Conservation (phyloP, 2,888 invertebrate species). For the Parelbella ahira region DNA sequence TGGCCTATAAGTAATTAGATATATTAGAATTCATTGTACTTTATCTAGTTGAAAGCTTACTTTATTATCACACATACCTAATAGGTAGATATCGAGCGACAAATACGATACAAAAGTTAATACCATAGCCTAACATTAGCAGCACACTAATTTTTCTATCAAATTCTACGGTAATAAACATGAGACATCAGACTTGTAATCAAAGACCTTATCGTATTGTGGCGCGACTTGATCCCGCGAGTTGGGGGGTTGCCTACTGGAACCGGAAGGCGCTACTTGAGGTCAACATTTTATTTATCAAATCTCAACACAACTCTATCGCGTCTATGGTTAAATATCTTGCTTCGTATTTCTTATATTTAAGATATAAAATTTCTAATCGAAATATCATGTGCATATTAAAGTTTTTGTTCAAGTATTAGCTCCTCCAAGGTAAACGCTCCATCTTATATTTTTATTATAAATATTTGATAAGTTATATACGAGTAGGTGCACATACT, state of each 20-base stretch:
- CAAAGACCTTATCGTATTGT: slow-evolving; percentile 34
- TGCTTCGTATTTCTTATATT: slow-evolving; percentile 11
- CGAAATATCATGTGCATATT: slow-evolving; percentile 30
- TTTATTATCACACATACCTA: slow-evolving; percentile 78
- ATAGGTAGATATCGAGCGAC: slow-evolving; percentile 64
- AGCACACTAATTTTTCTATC: slow-evolving; percentile 37
- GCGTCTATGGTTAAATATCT: too few relatives aligned
- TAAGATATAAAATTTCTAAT: slow-evolving; percentile 24
- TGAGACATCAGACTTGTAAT: slow-evolving; percentile 44
- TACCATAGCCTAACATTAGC: slow-evolving; percentile 49
- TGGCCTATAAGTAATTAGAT: slow-evolving; percentile 76
- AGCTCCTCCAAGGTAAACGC: too few relatives aligned
- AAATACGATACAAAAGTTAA: slow-evolving; percentile 67
- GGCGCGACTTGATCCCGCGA: slow-evolving; percentile 36
- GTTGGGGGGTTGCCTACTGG: slow-evolving; percentile 21
- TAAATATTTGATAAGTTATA: not conserved
- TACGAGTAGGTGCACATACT: slow-evolving; percentile 17
- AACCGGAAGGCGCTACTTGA: slow-evolving; percentile 28
- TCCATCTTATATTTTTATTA: too few relatives aligned
- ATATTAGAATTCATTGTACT: slow-evolving; percentile 75
- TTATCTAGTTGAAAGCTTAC: slow-evolving; percentile 76
- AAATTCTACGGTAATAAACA: slow-evolving; percentile 34
- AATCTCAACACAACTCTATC: too few relatives aligned
- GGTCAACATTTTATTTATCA: slow-evolving; percentile 10
- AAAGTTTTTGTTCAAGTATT: slow-evolving; percentile 17